These are phyloP conservation scores for Thinocorus orbignyianus DNA, from an alignment of 2,113 vertebrate genomes.

Conservation along the genomic window DNA sequence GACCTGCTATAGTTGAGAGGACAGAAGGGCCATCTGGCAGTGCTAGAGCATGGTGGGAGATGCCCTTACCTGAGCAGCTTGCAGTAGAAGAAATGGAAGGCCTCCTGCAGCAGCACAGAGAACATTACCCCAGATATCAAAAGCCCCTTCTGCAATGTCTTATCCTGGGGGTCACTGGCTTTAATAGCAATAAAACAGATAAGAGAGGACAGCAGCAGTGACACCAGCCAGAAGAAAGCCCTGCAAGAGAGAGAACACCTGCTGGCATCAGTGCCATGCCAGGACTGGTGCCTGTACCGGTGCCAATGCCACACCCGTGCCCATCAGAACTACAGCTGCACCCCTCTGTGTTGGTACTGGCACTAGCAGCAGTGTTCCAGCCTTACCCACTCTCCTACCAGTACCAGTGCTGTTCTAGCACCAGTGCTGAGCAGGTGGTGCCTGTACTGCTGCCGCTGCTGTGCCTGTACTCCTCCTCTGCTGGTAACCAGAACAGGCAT, in stretches of 20 bases:
- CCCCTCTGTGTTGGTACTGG: neutral
- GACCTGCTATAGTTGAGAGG: accelerated
- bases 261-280: neutral
- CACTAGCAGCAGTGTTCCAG: neutral
- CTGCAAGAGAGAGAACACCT: conserved; percentile 11
- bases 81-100: conserved; percentile 80
- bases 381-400: neutral
- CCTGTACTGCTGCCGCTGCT: neutral
- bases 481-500: neutral
- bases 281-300: neutral
- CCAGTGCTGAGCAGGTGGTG: neutral
- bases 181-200: conserved; percentile 80
- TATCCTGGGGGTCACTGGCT: conserved; percentile 61
- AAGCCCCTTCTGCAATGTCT: conserved; percentile 67
- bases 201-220: conserved; percentile 77
- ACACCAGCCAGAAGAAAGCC: conserved; percentile 82
- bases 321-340: accelerated
- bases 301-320: accelerated
- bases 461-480: neutral
- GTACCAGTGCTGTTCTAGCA: neutral
- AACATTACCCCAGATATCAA: conserved; percentile 79
- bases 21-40: neutral
- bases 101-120: conserved; percentile 79
- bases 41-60: neutral
- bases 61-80: conserved; percentile 74